These are phyloP conservation scores for Ranitomeya variabilis DNA, from an alignment of 2,113 vertebrate genomes.

Conservation along the genomic window DNA sequence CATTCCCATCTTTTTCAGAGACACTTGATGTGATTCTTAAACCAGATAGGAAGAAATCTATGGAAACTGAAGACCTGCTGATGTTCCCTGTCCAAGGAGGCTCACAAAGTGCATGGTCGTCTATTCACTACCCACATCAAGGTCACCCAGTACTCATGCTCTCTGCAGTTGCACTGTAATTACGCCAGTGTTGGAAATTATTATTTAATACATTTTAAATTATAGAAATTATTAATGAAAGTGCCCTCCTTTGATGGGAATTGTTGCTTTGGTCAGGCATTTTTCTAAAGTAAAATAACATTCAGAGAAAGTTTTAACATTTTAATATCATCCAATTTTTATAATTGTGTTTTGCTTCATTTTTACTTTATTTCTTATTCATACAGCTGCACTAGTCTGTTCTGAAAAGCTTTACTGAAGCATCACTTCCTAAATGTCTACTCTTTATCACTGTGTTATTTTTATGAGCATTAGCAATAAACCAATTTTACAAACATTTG, in stretches of 20 bases:
- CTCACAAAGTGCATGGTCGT: not conserved
- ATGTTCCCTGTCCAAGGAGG: not conserved
- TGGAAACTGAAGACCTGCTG: not conserved
- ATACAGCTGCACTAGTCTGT: not conserved
- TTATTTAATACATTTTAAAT: slow-evolving; percentile 23
- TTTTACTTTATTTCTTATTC: not conserved
- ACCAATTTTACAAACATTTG: too few relatives aligned
- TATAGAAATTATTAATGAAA: slow-evolving; percentile 4
- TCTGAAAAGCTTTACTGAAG: not conserved
- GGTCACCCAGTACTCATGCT: slow-evolving; percentile 3
- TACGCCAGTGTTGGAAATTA: not conserved
- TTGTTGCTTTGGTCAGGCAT: not conserved
- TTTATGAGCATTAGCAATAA: too few relatives aligned
- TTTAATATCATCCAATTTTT: slow-evolving; percentile 1
- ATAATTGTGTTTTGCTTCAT: not conserved
- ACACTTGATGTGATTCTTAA: slow-evolving; percentile 43
- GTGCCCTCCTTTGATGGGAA: not conserved
- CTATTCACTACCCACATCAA: not conserved
- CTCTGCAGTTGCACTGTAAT: not conserved
- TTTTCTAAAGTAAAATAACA: not conserved
- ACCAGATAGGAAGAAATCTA: slow-evolving; percentile 47
- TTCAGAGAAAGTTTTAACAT: not conserved
- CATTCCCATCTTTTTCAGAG: slow-evolving; percentile 35
- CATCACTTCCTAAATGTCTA: not conserved
- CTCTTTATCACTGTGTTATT: not conserved